A percentile compares a stretch with the other conserved stretches of the same genome.
Conservation (phyloP, 2,113 vertebrate genomes). For the Myrmecobius fasciatus region DNA sequence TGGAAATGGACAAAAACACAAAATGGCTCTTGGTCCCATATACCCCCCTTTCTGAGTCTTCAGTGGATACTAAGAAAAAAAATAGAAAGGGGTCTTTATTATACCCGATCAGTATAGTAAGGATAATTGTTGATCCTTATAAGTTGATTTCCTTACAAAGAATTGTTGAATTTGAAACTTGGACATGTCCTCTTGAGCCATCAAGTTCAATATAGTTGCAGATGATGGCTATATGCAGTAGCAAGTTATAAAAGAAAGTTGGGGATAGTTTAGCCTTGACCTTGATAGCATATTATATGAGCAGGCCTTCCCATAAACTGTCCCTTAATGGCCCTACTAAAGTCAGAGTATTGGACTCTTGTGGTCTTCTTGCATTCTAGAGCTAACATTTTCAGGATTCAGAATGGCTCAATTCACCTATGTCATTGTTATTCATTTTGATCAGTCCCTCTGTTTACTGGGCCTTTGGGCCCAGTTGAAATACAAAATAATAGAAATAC, state of each 20-base stretch:
- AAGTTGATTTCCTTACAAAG: neutral
- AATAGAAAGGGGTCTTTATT: neutral
- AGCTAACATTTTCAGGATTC: neutral
- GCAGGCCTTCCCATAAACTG: neutral
- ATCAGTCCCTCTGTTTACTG: neutral
- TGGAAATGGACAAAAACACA: neutral
- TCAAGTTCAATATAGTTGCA: neutral
- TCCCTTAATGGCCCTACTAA: neutral
- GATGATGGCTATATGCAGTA: neutral
- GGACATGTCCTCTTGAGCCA: neutral
- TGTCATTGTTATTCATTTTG: conserved; percentile 1
- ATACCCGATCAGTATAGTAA: neutral
- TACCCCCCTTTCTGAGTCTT: neutral
- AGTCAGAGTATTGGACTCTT: neutral
- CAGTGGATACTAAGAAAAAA: neutral
- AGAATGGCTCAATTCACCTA: neutral
- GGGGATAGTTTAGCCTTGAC: neutral
- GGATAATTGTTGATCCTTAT: neutral
- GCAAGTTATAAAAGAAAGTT: neutral
- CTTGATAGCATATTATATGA: neutral
- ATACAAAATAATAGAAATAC: conserved; percentile 3
- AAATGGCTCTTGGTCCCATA: neutral
- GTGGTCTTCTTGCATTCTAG: neutral
- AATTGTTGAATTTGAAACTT: neutral
- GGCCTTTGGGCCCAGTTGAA: conserved; percentile 2